Conservation (phyloP, 2,113 vertebrate genomes). For the Myanophis thanlyinensis region DNA sequence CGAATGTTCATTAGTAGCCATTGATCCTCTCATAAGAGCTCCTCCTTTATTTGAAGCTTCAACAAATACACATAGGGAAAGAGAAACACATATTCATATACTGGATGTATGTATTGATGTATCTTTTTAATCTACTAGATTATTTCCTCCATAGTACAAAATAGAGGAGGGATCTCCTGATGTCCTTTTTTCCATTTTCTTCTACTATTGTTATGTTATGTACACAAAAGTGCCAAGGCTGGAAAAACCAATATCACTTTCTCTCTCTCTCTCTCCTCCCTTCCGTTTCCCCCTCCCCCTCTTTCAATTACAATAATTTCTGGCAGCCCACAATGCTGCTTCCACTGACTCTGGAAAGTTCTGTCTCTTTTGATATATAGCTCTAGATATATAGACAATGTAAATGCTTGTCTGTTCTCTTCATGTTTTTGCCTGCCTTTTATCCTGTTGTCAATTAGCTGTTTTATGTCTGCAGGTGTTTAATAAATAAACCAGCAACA, state of each 20-base stretch:
- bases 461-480: background rate
- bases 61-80: background rate
- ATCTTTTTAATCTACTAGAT: background rate
- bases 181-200: background rate
- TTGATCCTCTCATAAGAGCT: background rate
- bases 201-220: background rate
- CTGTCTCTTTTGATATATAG: background rate
- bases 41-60: background rate
- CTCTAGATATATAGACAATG: background rate
- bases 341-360: too few relatives aligned
- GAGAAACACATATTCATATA: background rate
- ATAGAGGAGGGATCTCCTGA: background rate
- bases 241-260: background rate
- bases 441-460: background rate
- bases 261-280: accelerated
- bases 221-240: background rate
- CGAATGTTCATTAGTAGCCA: background rate
- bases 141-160: background rate
- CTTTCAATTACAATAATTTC: too few relatives aligned
- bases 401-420: background rate
- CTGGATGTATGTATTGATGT: background rate
- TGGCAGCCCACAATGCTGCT: too few relatives aligned
- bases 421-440: background rate
- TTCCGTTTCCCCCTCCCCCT: accelerated
- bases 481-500: background rate